Evolutionary conservation across 1,140 invertebrate genomes (phyloP), one percentile per base, ranked within the genome.

Genomic region (Sarcophaga peregrina): DNA sequence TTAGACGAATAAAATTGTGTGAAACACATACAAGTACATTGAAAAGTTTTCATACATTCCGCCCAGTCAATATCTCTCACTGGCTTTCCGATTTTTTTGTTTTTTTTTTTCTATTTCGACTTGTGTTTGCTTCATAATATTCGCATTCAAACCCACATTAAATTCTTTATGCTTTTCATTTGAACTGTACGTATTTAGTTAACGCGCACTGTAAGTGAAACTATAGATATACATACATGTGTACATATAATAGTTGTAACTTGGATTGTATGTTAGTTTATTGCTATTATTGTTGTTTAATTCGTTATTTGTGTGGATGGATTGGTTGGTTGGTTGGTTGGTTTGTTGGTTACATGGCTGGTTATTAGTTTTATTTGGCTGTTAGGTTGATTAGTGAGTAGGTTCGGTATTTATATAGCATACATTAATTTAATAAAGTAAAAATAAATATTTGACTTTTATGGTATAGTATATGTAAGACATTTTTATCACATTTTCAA

Each of bases 331-430:
- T 58, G 52, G 52, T 58, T n/a, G n/a, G n/a, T n/a, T n/a, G 54
- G 54, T 58, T 58, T 13, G 54, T 58, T 54, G 15, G 52, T 10
- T 54, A 9, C 25, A 37, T 37, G 25, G 25, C 25, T 37, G 25
- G 25, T 37, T 37, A 37, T 37, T 37, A 4, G 25, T 37, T 52
- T 52, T 58, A n/a, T 58, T 58, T 58, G 54, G n/a, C 54, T 58
- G n/a, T 58, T 58, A n/a, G 54, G 54, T 58, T 58, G 62, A 68
- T 68, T 68, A 68, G n/a, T 68, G 62, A 20, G 62, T 68, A 68
- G 62, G 62, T 68, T 9, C 25, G 25, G 25, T 37, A 37, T 37
- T 37, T 37, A 37, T 37, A 37, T 4, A 37, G 25, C 25, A 37
- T 37, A 37, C 4, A 37, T 37, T 37, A 37, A 37, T 37, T 37